Base-by-base conservation (phyloP, 2,797 vertebrate genomes). In the Falco columbarius region DNA sequence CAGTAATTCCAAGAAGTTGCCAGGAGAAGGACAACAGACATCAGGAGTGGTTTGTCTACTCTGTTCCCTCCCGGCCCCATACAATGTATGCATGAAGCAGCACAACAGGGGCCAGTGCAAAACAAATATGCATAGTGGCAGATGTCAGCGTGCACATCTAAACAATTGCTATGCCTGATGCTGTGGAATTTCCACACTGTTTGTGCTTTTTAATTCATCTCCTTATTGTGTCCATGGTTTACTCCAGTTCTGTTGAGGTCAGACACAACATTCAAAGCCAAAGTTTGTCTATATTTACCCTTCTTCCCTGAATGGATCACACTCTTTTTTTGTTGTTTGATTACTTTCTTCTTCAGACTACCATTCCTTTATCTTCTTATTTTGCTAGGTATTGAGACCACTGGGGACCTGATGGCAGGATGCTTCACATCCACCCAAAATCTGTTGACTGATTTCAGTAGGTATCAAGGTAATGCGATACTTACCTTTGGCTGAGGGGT, bases 61-160 rank as follows among this genome's bases (percentile, higher is more conserved):
- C 52, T 46, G 16, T 51, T 94, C 44, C 56, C 55, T 91, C 79
- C 76, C 71, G 74, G 67, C 52, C 75, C 44, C 30, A 72, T 75
- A 61, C 29, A 72, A 76, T 67, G n/a, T 40, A 54, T 66, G 74
- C 72, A 47, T 52, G 86, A 84, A 93, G 51, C 59, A 86, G 54
- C 89, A 90, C 77, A 93, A 95, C 86, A 81, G 89, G 80, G 95
- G 42, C 30, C 49, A 63, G 27, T 23, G 75, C 74, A 97, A 95
- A 97, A 95, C 90, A 95, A 96, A 95, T 93, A 94, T 26, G 58
- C 89, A 85, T 44, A 91, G 86, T 95, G 89, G 68, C 90, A 96
- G 91, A 96, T 92, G 91, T 89, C 88, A 93, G 29, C 42, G 71
- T 86, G 92, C 80, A 65, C 56, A 1, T 90, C 92, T 87, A 95